Conservation (phyloP, 2,113 vertebrate genomes). For the Nasalis larvatus region DNA sequence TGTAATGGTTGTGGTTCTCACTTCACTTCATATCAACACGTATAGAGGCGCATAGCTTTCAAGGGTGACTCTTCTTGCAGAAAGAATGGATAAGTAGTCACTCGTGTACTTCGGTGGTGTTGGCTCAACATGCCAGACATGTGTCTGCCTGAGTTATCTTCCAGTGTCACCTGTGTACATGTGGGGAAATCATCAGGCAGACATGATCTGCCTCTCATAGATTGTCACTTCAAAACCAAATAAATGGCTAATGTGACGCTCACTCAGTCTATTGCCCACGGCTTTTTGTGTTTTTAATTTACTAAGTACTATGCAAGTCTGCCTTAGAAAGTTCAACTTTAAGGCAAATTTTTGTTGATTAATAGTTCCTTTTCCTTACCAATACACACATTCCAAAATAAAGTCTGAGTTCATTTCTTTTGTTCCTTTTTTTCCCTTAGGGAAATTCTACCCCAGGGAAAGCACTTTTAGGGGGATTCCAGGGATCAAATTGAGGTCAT, state of each 20-base stretch:
- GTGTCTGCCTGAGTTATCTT: not conserved
- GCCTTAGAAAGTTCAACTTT: not conserved
- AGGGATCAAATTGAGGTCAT: conserved; percentile 63
- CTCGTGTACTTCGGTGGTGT: not conserved
- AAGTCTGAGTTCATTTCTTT: conserved; percentile 45
- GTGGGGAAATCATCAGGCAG: not conserved
- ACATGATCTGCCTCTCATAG: not conserved
- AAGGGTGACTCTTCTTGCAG: not conserved
- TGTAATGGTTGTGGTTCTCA: not conserved
- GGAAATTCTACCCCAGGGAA: conserved; percentile 66
- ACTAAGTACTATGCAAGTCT: not conserved
- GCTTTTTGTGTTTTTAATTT: not conserved
- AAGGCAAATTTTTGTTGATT: not conserved
- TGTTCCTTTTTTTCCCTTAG: conserved; percentile 15
- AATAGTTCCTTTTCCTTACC: conserved; percentile 19
- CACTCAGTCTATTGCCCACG: not conserved
- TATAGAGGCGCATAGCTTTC: not conserved
- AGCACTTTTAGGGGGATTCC: conserved; percentile 74
- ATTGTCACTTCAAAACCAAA: not conserved
- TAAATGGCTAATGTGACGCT: not conserved
- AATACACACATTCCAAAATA: conserved; percentile 36
- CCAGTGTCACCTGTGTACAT: not conserved
- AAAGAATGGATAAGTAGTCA: not conserved
- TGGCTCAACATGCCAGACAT: not conserved
- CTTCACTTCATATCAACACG: not conserved